Base-by-base conservation (phyloP, 2,888 invertebrate species). In the Tenthredo mesomela region DNA sequence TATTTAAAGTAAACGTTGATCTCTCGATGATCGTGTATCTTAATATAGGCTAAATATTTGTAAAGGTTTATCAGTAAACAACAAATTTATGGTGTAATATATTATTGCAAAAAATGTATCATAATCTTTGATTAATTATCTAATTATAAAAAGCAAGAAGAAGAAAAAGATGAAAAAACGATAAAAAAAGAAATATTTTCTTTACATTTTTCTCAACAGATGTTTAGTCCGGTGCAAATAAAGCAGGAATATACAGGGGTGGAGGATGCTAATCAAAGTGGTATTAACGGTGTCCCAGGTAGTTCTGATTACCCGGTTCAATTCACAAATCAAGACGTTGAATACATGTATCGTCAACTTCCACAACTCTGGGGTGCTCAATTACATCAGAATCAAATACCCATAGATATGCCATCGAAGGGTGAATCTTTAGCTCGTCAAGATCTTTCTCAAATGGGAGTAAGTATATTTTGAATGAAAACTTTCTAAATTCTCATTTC, bases 211-310 rank as follows among this genome's bases (percentile, higher is more conserved):
- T 33, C 54, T 73, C 47, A 18, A 67, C 67, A 93, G 93, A 93
- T 93, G 93, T 93, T 92, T 86, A 89, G 91, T 88, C 90, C 93
- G 85, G 88, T 93, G 86, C 92, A 92, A 87, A 92, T 93, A 88
- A 93, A 93, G 88, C 91, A 93, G 88, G 93, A 93, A 89, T 92
- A 90, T 87, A 89, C 90, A 86, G 89, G 88, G 86, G 88, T 90
- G 86, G 93, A 93, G 86, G 93, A 93, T 75, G 88, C 89, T 77
- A 90, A 88, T 87, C 89, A 90, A 86, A 90, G 87, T 88, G 88
- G 87, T 86, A 88, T 88, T 78, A 88, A 88, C 86, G 89, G 87
- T 87, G 86, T 86, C 84, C 90, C 90, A 85, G 89, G 88, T 83
- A 89, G 88, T 87, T 88, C 91, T 37, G 91, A 92, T 84, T 93